Conservation (phyloP, 2,797 vertebrate genomes). For the Danio choprae region DNA sequence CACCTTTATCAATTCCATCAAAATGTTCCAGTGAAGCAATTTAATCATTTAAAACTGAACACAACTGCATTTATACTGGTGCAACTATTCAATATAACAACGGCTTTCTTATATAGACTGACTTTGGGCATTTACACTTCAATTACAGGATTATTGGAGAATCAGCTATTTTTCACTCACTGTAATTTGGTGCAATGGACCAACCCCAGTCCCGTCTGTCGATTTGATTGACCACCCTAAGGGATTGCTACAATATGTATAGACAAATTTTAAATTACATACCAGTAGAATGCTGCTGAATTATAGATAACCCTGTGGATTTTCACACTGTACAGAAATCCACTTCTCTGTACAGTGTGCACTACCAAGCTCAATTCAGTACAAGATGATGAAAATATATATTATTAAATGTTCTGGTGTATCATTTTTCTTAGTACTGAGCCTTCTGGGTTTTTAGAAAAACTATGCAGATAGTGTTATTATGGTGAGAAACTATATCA, state of each 20-base stretch:
- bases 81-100: not conserved
- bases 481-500: not conserved
- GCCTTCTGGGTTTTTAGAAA: not conserved
- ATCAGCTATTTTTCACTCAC: slow-evolving; percentile 16
- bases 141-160: slow-evolving; percentile 41
- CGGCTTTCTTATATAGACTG: slow-evolving; percentile 11
- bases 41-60: not conserved
- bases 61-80: not conserved
- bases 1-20: not conserved
- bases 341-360: not conserved
- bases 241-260: slow-evolving; percentile 46
- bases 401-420: not conserved
- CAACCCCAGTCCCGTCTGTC: not conserved
- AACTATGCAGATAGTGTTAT: not conserved
- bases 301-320: slow-evolving; percentile 9
- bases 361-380: not conserved
- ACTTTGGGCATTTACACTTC: slow-evolving; percentile 7
- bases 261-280: slow-evolving; percentile 28
- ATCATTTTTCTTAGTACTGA: not conserved
- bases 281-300: slow-evolving; percentile 35
- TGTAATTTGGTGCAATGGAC: slow-evolving; percentile 2
- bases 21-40: not conserved
- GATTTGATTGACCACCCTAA: slow-evolving; percentile 32
- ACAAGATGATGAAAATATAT: slow-evolving; percentile 1
- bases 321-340: slow-evolving; percentile 17